Conservation (phyloP, 2,888 invertebrate species). For the Deilephila elpenor region DNA sequence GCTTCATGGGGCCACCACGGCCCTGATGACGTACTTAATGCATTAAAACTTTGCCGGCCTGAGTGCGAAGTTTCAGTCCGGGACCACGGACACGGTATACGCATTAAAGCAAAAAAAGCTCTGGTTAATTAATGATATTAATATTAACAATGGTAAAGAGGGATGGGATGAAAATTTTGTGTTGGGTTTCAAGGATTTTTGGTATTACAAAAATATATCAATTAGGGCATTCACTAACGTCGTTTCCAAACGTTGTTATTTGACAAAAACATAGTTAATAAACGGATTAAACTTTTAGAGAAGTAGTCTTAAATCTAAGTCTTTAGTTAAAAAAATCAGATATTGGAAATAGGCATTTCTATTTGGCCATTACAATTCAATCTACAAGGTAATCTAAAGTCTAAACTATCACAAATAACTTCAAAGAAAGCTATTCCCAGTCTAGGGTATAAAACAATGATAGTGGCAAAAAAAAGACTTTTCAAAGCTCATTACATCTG, state of each 20-base stretch:
- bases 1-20: slow-evolving; percentile 18
- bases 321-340: too few relatives aligned
- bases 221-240: too few relatives aligned
- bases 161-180: neutral
- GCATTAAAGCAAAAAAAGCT: slow-evolving; percentile 72
- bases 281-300: too few relatives aligned
- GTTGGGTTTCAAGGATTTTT: neutral
- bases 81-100: slow-evolving; percentile 64
- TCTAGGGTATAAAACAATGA: neutral
- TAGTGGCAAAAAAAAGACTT: neutral
- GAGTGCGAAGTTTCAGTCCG: slow-evolving; percentile 60
- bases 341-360: too few relatives aligned
- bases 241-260: too few relatives aligned
- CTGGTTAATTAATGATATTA: slow-evolving; percentile 54
- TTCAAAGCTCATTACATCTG: slow-evolving; percentile 43
- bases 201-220: neutral
- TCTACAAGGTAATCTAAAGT: too few relatives aligned
- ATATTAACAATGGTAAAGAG: slow-evolving; percentile 2
- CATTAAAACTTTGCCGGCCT: slow-evolving; percentile 74
- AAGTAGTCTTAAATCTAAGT: too few relatives aligned
- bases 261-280: too few relatives aligned
- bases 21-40: slow-evolving; percentile 51
- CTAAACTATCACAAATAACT: too few relatives aligned
- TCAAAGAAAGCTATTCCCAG: too few relatives aligned
- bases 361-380: too few relatives aligned